Base-by-base conservation (phyloP, 2,797 vertebrate genomes). In the Sphenopsis melanotis region DNA sequence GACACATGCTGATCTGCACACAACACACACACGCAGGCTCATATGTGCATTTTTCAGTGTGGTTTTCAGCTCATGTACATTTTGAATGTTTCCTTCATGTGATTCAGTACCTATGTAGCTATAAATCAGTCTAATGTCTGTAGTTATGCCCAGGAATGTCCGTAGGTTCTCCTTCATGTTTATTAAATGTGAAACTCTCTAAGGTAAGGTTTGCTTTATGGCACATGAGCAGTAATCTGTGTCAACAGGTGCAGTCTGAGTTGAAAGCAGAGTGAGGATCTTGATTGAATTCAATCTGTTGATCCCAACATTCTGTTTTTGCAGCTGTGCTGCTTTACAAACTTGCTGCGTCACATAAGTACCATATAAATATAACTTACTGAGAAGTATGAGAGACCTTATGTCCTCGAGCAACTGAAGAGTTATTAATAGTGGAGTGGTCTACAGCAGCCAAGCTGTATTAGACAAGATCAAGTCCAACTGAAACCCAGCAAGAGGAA, bases 351-450 rank as follows among this genome's bases (percentile, higher is more conserved):
- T 69, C 70, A 57, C 49, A 14, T 19, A 90, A 93, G 71, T 84
- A 41, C 70, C 68, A 50, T 64, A 75, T 86, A 96, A 97, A 96
- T 94, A 96, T 95, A 96, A 96, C 91, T 96, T 81, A 92, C 83
- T 47, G 49, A 92, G 95, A 87, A 72, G 23, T 41, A 68, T 5
- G 17, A 63, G 50, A 46, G 34, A 61, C 63, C 74, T 5, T 72
- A 93, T 15, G 32, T 85, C 80, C 69, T 82, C n/a, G 23, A 96
- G 87, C 81, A 94, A 86, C 69, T 71, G 55, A 90, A 60, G 50
- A 66, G 88, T 80, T 94, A 94, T 94, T 96, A 97, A 94, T 83
- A 77, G 87, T 74, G 78, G 78, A 96, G 50, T 82, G 71, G 69
- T 82, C 90, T 91, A 82, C 76, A 94, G 93, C 89, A 97, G 72